Evolutionary conservation across 1,140 invertebrate species (phyloP).

Genomic region (Limonius californicus): DNA sequence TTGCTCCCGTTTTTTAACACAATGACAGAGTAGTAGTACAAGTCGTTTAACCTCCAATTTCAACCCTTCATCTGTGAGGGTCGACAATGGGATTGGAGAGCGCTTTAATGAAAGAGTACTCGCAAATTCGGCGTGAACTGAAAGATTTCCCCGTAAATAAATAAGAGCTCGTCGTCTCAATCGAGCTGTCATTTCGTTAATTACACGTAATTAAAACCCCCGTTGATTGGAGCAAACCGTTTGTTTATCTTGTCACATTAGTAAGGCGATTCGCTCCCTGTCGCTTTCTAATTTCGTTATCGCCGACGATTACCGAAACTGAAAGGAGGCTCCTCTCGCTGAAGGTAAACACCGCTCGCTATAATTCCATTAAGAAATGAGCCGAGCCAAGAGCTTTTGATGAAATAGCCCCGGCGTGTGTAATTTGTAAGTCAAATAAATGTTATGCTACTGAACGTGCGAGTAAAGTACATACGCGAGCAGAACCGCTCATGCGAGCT

Average conservation of each 20-base stretch:
- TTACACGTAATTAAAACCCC: constrained; percentile 31
- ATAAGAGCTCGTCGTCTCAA: constrained; percentile 16
- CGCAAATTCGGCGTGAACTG: neutral
- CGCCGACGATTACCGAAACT: neutral
- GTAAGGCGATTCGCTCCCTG: constrained; percentile 14
- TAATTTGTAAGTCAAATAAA: constrained; percentile 44
- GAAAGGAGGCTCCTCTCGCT: constrained; percentile 14
- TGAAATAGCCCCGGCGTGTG: constrained; percentile 30
- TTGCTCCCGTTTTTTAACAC: neutral
- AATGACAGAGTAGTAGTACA: neutral
- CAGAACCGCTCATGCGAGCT: constrained; percentile 24
- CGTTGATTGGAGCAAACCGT: constrained; percentile 29
- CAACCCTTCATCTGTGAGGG: neutral
- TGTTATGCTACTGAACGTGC: constrained; percentile 34
- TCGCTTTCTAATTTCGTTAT: constrained; percentile 13
- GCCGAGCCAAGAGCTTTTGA: constrained; percentile 41
- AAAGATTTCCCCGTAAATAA: constrained; percentile 19
- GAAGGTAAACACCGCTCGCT: constrained; percentile 30
- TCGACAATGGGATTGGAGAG: neutral
- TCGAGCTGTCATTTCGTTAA: constrained; percentile 30
- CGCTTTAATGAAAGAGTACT: neutral
- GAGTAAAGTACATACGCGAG: constrained; percentile 29
- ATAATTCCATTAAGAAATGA: constrained; percentile 46
- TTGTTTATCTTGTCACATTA: constrained; percentile 28
- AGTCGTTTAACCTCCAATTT: neutral